Evolutionary conservation across 2,113 vertebrate genomes (phyloP), one percentile per base, ranked within the genome.

Genomic region (Triplophysa tibetana): DNA sequence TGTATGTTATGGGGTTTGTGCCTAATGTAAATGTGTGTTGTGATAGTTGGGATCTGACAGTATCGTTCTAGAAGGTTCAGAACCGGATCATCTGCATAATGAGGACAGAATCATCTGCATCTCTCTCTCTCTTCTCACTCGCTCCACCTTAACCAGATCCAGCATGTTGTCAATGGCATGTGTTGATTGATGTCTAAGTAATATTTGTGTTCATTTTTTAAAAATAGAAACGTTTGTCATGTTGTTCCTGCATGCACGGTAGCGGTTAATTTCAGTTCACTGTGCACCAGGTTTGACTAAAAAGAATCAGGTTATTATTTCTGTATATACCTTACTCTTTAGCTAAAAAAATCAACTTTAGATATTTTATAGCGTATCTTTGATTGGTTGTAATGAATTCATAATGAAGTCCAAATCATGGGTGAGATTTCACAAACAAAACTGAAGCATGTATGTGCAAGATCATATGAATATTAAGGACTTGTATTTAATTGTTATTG

Each of bases 211-310:
- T 38, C 5, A 38, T 38, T 38, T n/a, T 38, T 38, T 74, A 62
- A 62, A 62, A 75, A 75, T 62, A 62, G 56, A 75, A 45, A 41
- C n/a, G 24, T 3, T 21, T n/a, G 10, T 70, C 68, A n/a, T 70
- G 16, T 73, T 60, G 12, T 33, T n/a, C 14, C 14, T 62, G 33
- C 3, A 7, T 43, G 52, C 4, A n/a, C 29, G 14, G 29, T 14
- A 16, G 16, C 4, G 13, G 50, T 52, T 52, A 17, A 52, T 52
- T 14, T 52, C 50, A 16, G 16, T 16, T 52, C 14, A 74, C 13
- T 24, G 41, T 23, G 33, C 33, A 38, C 33, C 33, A 38, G 1
- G 33, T 38, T 38, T 38, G 33, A 38, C 6, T 7, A 38, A 38
- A 38, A 6, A 38, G 33, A 38, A 60, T 43, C 33, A 43, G 70